A percentile compares a stretch with the other conserved stretches of the same genome.
phyloP scores from a whole-genome alignment of 35 echinoderm and acorn worm species.

The Ophioderma brevispina region DNA sequence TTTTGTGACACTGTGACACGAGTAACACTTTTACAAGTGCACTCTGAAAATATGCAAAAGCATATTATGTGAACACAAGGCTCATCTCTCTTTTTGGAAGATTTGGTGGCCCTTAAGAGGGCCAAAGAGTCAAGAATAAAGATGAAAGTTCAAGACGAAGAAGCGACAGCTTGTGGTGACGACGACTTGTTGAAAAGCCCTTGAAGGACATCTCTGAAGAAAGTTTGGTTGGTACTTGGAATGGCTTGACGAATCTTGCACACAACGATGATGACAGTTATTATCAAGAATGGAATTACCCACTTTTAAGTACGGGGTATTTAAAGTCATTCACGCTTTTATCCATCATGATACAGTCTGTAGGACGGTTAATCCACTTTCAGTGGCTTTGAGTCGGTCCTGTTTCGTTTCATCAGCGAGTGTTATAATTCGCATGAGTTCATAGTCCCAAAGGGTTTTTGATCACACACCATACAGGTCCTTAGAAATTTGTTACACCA shows the following conservation, averaged over 20 bases:
- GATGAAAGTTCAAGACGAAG: neutral
- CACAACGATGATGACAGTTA: neutral
- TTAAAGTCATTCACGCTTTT: too few relatives aligned
- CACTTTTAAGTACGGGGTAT: too few relatives aligned
- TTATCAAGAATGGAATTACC: too few relatives aligned
- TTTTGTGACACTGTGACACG: too few relatives aligned
- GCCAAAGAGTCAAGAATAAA: neutral
- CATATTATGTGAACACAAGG: neutral
- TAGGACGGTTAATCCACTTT: too few relatives aligned
- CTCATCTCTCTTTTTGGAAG: slow-evolving; percentile 8
- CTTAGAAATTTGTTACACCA: neutral
- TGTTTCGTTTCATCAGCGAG: neutral
- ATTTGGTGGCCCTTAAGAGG: slow-evolving; percentile 3
- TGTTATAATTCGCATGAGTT: neutral
- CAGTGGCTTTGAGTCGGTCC: neutral
- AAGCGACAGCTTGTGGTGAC: neutral
- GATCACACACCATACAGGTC: slow-evolving; percentile 1
- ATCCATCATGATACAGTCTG: too few relatives aligned
- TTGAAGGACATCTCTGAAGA: too few relatives aligned
- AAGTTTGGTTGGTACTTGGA: neutral
- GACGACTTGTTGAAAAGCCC: neutral
- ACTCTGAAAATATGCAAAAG: too few relatives aligned
- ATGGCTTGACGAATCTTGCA: neutral
- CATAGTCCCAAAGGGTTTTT: neutral
- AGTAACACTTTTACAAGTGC: too few relatives aligned